Conservation (phyloP, 2,113 vertebrate genomes). For the Oriolus oriolus region DNA sequence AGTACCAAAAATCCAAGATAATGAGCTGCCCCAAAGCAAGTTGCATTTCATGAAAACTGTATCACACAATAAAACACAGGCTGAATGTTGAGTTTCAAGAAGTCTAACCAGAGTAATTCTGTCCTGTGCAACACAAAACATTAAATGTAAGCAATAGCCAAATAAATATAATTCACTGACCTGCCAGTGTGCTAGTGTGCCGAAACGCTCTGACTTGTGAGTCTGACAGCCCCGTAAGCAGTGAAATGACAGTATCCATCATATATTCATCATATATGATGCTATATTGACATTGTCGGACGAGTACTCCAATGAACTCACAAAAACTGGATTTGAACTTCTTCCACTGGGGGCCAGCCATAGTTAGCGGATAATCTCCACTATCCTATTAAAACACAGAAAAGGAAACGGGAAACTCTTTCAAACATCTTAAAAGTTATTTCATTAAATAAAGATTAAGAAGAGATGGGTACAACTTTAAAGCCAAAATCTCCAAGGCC, state of each 20-base stretch:
- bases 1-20: background rate
- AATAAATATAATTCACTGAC: conserved; percentile 65
- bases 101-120: background rate
- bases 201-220: conserved; percentile 98
- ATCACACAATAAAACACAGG: background rate
- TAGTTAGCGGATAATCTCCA: conserved; percentile 96
- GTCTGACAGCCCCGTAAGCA: conserved; percentile 96
- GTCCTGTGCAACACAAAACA: background rate
- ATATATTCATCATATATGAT: conserved; percentile 99
- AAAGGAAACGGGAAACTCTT: background rate
- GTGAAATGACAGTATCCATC: conserved; percentile 99
- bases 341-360: conserved; percentile 98
- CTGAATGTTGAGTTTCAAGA: accelerated
- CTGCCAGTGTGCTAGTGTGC: conserved; percentile 98
- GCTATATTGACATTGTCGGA: conserved; percentile 98
- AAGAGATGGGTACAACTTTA: background rate
- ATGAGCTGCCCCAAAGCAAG: background rate
- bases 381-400: conserved; percentile 82
- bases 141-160: background rate
- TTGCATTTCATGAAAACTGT: accelerated
- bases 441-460: background rate
- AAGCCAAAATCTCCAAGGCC: background rate
- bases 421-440: background rate
- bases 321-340: conserved; percentile 98
- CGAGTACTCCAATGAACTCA: conserved; percentile 96